Base-by-base conservation (phyloP, 2,113 vertebrate genomes). In the Ictidomys tridecemlineatus region DNA sequence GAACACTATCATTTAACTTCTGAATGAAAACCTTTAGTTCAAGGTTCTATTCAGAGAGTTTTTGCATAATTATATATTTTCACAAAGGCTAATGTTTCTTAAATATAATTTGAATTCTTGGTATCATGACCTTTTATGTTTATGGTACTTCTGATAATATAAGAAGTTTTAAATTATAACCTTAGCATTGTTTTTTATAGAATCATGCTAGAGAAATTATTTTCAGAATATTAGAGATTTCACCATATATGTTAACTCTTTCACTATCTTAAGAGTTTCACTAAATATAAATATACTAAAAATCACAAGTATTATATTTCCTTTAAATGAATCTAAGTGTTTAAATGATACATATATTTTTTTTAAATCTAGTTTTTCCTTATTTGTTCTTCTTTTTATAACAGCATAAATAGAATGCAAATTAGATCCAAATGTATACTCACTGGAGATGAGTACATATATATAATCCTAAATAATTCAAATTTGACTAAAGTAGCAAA, bases 111-210 rank as follows among this genome's bases (percentile, higher is more conserved):
- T 96, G 37, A 89, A 90, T 7, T 70, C 5, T 67, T 56, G 5
- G 39, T 78, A 10, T 58, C 13, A 89, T 34, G 8, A 61, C 10
- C 2, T 17, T 32, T 89, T 63, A 32, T 84, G 17, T 32, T 42
- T 58, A 37, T 83, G 26, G 32, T 76, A 0, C 32, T 82, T 85
- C 67, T 87, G 34, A 86, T 67, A 77, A 87, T 42, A 65, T 34
- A 37, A 89, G 42, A 89, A 82, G 87, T 45, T 82, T 95, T 90
- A 86, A 91, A 83, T 89, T 58, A 70, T 63, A 91, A 76, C 5
- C 56, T 90, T 76, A 69, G 42, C 14, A 45, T 73, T 89, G 16
- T 3, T 32, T 13, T 58, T 85, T 37, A 94, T 4, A 58, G 13
- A 92, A 85, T 63, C 91, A 20, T 88, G 39, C 70, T 78, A 18